phyloP scores from a whole-genome alignment of 2,888 invertebrate genomes.

The Lochmaea capreae region DNA sequence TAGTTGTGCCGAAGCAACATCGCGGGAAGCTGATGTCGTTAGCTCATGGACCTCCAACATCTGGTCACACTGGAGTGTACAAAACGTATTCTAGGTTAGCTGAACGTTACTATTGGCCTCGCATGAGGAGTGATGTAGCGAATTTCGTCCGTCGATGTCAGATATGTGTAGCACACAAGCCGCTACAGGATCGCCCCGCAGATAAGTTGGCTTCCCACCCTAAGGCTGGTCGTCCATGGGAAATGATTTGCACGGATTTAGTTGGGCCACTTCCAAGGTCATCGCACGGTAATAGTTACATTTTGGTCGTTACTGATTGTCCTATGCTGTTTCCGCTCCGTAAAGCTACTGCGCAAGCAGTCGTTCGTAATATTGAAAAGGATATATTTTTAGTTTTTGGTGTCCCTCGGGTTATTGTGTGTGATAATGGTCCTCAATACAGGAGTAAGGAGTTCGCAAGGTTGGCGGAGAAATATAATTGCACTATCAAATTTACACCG shows the following conservation, averaged over 20 bases:
- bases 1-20: not conserved
- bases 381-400: constrained; percentile 23
- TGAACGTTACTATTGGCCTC: no score
- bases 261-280: constrained; percentile 35
- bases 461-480: no score
- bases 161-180: not conserved
- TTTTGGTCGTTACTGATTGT: constrained; percentile 29
- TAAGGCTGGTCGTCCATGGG: constrained; percentile 19
- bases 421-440: no score
- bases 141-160: not conserved
- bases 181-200: not conserved
- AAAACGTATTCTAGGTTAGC: not conserved
- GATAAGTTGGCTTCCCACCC: constrained; percentile 12
- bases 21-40: not conserved
- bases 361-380: constrained; percentile 5
- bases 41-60: constrained; percentile 11
- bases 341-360: constrained; percentile 20
- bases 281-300: constrained; percentile 20
- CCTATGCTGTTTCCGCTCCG: constrained; percentile 23
- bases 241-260: constrained; percentile 50
- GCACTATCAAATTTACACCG: no score
- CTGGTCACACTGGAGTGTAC: no score
- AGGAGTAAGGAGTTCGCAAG: no score
- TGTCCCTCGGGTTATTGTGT: no score
- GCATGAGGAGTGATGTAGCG: not conserved